phyloP scores from a whole-genome alignment of 1,140 invertebrate genomes.

The Sycophaga agraensis region DNA sequence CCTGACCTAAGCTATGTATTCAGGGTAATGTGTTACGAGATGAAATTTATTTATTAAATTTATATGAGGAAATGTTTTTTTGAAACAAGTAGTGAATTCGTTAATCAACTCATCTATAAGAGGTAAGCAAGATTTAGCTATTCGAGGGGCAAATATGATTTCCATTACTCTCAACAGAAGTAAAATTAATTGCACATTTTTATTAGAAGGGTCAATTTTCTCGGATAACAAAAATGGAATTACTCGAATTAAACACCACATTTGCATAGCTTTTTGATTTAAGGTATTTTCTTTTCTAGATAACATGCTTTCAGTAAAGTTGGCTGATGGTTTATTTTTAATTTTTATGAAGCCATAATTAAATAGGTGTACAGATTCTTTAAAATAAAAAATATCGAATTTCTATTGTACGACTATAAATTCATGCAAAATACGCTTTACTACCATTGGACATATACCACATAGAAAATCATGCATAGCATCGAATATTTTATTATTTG shows the following conservation, averaged over 20 bases:
- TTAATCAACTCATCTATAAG: constrained; percentile 22
- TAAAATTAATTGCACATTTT: constrained; percentile 32
- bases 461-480: constrained; percentile 2
- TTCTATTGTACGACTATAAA: not conserved
- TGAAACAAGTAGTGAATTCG: constrained; percentile 22
- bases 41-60: constrained; percentile 25
- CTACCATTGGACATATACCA: not conserved
- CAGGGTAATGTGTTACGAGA: constrained; percentile 14
- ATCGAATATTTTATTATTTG: not conserved
- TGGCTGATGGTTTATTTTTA: constrained; percentile 2
- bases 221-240: constrained; percentile 35
- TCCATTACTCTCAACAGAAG: constrained; percentile 38
- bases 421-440: not conserved
- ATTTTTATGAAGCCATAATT: not conserved
- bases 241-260: constrained; percentile 32
- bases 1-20: constrained; percentile 19
- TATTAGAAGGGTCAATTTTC: constrained; percentile 28
- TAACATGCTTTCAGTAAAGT: not conserved
- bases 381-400: not conserved
- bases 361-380: not conserved
- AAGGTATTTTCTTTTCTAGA: constrained; percentile 30
- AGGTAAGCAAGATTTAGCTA: constrained; percentile 1
- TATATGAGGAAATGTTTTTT: constrained; percentile 18
- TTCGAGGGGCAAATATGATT: constrained; percentile 39
- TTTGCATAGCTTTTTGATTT: constrained; percentile 39